These are phyloP conservation scores for Glaucopsyche alexis DNA, from an alignment of 2,888 invertebrate genomes.

Conservation along the genomic window DNA sequence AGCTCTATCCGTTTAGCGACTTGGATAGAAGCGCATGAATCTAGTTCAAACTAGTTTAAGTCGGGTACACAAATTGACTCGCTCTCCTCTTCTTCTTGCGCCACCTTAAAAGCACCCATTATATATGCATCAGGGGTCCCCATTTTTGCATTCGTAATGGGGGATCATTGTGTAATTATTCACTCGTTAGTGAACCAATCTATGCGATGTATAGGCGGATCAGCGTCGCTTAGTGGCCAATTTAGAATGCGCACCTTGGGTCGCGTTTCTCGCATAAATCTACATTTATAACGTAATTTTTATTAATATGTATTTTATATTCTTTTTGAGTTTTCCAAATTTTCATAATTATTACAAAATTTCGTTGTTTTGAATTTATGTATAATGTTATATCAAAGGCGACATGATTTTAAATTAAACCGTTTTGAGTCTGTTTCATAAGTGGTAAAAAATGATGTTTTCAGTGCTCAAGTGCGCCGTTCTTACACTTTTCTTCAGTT, in stretches of 20 bases:
- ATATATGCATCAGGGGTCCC: slow-evolving; percentile 68
- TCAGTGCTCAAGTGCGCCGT: not conserved
- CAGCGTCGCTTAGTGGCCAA: slow-evolving; percentile 44
- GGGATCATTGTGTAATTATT: slow-evolving; percentile 76
- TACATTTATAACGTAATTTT: slow-evolving; percentile 42
- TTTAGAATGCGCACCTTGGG: slow-evolving; percentile 51
- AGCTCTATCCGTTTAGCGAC: not conserved
- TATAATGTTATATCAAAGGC: not conserved
- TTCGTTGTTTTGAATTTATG: not conserved
- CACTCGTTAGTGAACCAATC: slow-evolving; percentile 72
- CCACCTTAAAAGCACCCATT: slow-evolving; percentile 52
- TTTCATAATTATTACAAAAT: slow-evolving; percentile 36
- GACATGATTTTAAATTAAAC: not conserved
- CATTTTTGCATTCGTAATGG: slow-evolving; percentile 77
- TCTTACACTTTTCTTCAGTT: not conserved
- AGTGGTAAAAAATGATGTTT: not conserved
- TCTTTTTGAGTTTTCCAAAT: slow-evolving; percentile 33
- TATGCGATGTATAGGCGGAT: slow-evolving; percentile 46
- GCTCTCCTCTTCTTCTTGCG: slow-evolving; percentile 44
- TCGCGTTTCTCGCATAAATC: slow-evolving; percentile 44
- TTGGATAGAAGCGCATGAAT: not conserved
- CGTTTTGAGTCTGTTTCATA: not conserved
- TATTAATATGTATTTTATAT: slow-evolving; percentile 38
- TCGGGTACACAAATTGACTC: slow-evolving; percentile 35
- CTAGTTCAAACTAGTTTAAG: slow-evolving; percentile 30